These are phyloP conservation scores for Syngnathus typhle DNA, from an alignment of 2,113 vertebrate genomes.

Conservation along the genomic window DNA sequence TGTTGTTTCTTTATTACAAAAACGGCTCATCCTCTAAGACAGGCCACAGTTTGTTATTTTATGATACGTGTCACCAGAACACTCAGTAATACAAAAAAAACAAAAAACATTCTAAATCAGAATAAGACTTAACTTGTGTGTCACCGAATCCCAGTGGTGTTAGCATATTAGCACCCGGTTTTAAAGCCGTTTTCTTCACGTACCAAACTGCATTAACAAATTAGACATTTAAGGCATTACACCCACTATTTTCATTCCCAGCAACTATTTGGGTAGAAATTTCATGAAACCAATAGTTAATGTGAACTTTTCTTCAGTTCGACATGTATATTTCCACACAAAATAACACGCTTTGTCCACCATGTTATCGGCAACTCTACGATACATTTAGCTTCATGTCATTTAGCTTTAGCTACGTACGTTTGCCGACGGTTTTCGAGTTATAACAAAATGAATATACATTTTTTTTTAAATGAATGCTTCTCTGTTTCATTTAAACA, in stretches of 20 bases:
- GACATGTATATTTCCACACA: background rate
- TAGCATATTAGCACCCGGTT: constrained; percentile 13
- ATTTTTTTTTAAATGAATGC: background rate
- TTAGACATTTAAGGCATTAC: background rate
- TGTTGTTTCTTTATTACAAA: background rate
- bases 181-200: background rate
- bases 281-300: background rate
- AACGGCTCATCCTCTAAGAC: background rate
- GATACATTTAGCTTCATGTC: background rate
- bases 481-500: background rate
- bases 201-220: constrained; percentile 7
- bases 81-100: too few relatives aligned
- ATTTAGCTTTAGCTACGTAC: background rate
- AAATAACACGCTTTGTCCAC: background rate
- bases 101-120: background rate
- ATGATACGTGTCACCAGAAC: background rate
- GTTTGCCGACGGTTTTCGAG: background rate
- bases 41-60: constrained; percentile 6
- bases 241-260: background rate
- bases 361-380: background rate
- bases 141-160: background rate
- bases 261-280: background rate
- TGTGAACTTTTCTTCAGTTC: background rate
- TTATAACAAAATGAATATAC: background rate
- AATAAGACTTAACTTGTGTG: background rate